phyloP scores from a whole-genome alignment of 2,113 vertebrate species.

The Sinocyclocheilus rhinocerous region DNA sequence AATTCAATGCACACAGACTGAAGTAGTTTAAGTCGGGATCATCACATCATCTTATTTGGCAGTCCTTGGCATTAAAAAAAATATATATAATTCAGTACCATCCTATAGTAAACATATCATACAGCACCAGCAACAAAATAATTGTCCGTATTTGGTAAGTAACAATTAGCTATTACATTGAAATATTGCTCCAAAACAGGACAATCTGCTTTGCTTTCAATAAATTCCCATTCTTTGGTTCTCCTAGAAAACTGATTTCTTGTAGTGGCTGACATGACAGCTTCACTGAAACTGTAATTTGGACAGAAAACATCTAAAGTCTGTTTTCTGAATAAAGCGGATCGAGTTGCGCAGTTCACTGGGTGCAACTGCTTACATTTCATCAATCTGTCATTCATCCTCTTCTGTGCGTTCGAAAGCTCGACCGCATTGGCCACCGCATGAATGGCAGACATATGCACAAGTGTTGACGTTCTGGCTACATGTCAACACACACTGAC shows the following conservation, averaged over 20 bases:
- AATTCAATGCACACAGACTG: too few relatives aligned
- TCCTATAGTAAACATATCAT: too few relatives aligned
- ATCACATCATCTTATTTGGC: too few relatives aligned
- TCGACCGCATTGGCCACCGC: neutral
- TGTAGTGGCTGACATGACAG: neutral
- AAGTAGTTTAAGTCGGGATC: too few relatives aligned
- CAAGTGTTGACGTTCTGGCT: neutral
- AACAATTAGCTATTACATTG: neutral
- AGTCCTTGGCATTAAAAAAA: too few relatives aligned
- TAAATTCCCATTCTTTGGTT: neutral
- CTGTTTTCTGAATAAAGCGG: neutral
- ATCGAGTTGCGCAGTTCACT: neutral
- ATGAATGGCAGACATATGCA: neutral
- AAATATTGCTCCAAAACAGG: neutral
- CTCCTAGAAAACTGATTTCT: neutral
- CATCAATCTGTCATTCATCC: slow-evolving; percentile 1
- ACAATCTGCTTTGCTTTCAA: neutral
- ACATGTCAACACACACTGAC: neutral
- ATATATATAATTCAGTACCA: too few relatives aligned
- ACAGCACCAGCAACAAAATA: too few relatives aligned
- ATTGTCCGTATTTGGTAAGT: too few relatives aligned
- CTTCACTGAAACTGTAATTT: slow-evolving; percentile 2
- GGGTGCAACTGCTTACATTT: slow-evolving; percentile 6
- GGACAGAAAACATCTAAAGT: neutral
- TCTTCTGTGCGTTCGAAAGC: neutral